Percentiles rank a stretch among this genome's conserved stretches.
Conservation (phyloP, 2,113 vertebrate species). For the Amphilophus citrinellus region DNA sequence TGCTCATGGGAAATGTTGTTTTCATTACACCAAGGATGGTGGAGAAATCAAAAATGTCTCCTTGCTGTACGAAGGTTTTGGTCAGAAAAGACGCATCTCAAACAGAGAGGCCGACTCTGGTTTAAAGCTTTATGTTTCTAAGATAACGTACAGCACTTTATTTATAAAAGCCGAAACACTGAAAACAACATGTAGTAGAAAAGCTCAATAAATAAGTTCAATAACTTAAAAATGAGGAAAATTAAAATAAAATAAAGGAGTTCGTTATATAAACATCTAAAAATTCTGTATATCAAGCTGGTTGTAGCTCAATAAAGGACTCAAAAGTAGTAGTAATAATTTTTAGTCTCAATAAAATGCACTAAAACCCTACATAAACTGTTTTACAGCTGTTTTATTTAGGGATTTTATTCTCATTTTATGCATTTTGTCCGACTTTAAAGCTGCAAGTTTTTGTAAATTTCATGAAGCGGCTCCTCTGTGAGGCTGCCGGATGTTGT, state of each 20-base stretch:
- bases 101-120: not conserved
- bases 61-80: not conserved
- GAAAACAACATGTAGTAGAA: not conserved
- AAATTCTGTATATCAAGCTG: not conserved
- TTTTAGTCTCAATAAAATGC: too few species aligned
- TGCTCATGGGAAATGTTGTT: constrained; percentile 36
- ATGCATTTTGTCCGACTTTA: too few species aligned
- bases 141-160: not conserved
- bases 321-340: too few species aligned
- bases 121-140: not conserved
- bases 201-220: too few species aligned
- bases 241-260: not conserved
- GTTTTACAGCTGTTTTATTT: too few species aligned
- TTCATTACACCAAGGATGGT: not conserved
- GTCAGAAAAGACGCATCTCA: not conserved
- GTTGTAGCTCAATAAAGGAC: too few species aligned
- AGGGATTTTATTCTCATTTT: not conserved
- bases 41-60: constrained; percentile 7
- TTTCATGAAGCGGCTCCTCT: accelerated
- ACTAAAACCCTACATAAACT: not conserved
- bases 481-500: not conserved
- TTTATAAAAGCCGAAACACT: not conserved
- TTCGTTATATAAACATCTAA: not conserved
- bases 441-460: not conserved
- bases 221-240: not conserved